A percentile compares a stretch with the other conserved stretches of the same genome.
Evolutionary conservation across 1,140 invertebrate species (phyloP).

Genomic region (Pomacea maculata): DNA sequence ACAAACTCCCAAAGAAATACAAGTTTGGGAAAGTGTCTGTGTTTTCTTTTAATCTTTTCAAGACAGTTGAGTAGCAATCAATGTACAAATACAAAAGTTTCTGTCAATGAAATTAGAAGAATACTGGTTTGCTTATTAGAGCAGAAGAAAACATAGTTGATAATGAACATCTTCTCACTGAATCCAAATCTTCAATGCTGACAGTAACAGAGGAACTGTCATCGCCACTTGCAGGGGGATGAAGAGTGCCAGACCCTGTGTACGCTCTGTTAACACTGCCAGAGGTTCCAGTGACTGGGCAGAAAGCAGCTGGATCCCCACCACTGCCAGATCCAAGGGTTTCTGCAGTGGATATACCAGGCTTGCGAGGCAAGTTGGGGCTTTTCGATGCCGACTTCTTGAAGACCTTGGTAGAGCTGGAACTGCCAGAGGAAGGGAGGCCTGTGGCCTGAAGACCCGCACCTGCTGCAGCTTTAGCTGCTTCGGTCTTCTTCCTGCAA

Average conservation of each 20-base stretch:
- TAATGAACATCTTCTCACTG: slow-evolving; percentile 44
- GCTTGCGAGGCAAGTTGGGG: slow-evolving; percentile 42
- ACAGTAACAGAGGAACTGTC: slow-evolving; percentile 39
- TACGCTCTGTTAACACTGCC: slow-evolving; percentile 30
- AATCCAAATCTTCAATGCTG: slow-evolving; percentile 56
- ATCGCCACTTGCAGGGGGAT: slow-evolving; percentile 35
- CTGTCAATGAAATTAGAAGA: too few species aligned
- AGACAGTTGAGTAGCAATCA: not conserved
- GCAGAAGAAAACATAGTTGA: slow-evolving; percentile 36
- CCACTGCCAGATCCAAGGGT: not conserved
- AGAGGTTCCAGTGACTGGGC: not conserved
- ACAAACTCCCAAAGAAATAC: not conserved
- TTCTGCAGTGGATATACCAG: not conserved
- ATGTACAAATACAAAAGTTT: not conserved
- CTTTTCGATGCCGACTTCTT: slow-evolving; percentile 59
- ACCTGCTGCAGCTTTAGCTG: slow-evolving; percentile 36
- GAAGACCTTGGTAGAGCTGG: slow-evolving; percentile 29
- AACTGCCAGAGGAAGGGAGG: not conserved
- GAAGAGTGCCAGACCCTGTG: slow-evolving; percentile 39
- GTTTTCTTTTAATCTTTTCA: not conserved
- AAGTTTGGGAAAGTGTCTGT: not conserved
- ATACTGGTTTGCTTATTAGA: not conserved
- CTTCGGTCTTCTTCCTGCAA: slow-evolving; percentile 54
- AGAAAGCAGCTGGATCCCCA: not conserved
- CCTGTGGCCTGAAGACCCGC: not conserved